phyloP scores from a whole-genome alignment of 2,113 vertebrate species.

The Mellivora capensis region DNA sequence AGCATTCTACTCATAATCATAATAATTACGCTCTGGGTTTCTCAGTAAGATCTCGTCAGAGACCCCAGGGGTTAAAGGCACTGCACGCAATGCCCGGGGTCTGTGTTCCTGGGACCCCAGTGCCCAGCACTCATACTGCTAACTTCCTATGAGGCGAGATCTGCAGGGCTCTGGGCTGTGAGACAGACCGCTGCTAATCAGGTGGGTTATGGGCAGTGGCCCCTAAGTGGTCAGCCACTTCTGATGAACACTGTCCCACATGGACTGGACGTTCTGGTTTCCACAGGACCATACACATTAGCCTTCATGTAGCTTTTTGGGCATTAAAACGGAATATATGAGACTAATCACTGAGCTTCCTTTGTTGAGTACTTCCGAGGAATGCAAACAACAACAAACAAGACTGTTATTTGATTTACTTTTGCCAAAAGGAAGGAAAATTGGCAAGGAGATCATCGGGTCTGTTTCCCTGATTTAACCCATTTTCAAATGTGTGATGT shows the following conservation, averaged over 20 bases:
- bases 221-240: no score
- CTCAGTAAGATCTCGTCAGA: no score
- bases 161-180: neutral
- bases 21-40: neutral
- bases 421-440: neutral
- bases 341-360: neutral
- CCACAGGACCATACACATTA: neutral
- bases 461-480: neutral
- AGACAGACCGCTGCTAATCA: neutral
- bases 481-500: neutral
- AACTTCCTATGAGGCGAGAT: neutral
- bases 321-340: neutral
- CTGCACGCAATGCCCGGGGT: neutral
- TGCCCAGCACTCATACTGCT: accelerated
- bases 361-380: no score
- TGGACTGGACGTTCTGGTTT: neutral
- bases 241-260: neutral
- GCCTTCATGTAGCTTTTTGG: no score
- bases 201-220: no score
- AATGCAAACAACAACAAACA: neutral
- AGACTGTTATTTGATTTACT: neutral
- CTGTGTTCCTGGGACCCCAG: neutral
- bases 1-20: accelerated
- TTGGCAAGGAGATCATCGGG: neutral
- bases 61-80: neutral